A percentile compares a stretch with the other conserved stretches of the same genome.
These are phyloP conservation scores for Micropoecilia bifurca DNA, from an alignment of 2,797 vertebrate genomes.

Conservation along the genomic window DNA sequence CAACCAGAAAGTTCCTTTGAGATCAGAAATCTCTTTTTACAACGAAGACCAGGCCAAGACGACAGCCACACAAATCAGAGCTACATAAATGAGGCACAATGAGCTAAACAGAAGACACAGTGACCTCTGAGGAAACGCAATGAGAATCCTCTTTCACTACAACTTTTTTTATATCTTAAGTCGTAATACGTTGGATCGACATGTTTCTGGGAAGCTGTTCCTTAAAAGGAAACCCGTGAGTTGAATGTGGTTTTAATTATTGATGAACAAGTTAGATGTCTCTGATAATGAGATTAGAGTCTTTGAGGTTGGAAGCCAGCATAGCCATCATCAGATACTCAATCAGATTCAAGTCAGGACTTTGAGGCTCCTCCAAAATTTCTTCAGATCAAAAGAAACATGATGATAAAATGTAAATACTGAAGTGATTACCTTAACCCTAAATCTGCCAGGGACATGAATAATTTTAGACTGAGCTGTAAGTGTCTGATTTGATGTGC, in stretches of 20 bases:
- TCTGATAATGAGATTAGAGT: not conserved
- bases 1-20: not conserved
- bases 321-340: not conserved
- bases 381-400: not conserved
- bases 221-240: not conserved
- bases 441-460: not conserved
- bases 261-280: not conserved
- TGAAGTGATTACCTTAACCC: not conserved
- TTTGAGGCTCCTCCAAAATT: not conserved
- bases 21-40: not conserved
- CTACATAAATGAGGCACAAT: not conserved
- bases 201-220: not conserved
- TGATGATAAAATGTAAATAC: not conserved
- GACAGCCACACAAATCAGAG: not conserved
- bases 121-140: not conserved
- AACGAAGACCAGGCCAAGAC: not conserved
- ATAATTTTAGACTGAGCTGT: not conserved
- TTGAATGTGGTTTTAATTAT: not conserved
- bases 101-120: not conserved
- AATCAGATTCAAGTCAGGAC: not conserved
- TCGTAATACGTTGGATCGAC: not conserved
- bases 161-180: not conserved
- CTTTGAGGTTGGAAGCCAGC: not conserved
- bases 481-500: not conserved
- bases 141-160: not conserved